Evolutionary conservation across 1,140 invertebrate species (phyloP).

Genomic region (Zaprionus kolodkinae): DNA sequence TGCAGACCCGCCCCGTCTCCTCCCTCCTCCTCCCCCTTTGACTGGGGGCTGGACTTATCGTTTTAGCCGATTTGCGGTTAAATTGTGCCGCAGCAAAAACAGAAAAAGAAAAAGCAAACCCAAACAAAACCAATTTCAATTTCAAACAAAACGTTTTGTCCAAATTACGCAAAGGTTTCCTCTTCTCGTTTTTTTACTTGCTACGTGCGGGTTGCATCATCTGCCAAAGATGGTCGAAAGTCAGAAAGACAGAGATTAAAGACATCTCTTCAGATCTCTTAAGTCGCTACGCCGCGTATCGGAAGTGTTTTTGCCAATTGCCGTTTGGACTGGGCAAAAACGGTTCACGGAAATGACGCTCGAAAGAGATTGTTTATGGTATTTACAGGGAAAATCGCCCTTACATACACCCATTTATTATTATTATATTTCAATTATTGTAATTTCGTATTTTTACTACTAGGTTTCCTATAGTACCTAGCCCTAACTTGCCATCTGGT

Average conservation of each 20-base stretch:
- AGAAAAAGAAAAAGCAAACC: constrained; percentile 15
- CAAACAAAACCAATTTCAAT: constrained; percentile 73
- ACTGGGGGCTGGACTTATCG: constrained; percentile 52
- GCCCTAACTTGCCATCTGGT: constrained; percentile 15
- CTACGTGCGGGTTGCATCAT: constrained; percentile 56
- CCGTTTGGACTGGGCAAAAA: constrained; percentile 26
- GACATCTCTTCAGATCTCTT: neutral
- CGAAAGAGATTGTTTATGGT: neutral
- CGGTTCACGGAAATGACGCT: constrained; percentile 29
- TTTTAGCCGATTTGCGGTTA: constrained; percentile 73
- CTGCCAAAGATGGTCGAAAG: constrained; percentile 33
- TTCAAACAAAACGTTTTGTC: constrained; percentile 78
- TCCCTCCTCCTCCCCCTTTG: neutral
- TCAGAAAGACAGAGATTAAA: constrained; percentile 3
- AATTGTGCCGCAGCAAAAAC: constrained; percentile 60
- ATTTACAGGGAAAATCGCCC: neutral
- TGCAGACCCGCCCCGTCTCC: constrained; percentile 16
- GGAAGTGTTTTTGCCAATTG: constrained; percentile 76
- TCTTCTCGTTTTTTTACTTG: constrained; percentile 20
- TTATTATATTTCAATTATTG: no score
- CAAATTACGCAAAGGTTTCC: constrained; percentile 71
- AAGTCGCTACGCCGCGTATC: constrained; percentile 37
- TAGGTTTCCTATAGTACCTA: no score
- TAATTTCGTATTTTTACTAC: no score
- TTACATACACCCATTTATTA: neutral